Base-by-base conservation (phyloP, 92 coral and sea anemone genomes). In the Porites evermanni region DNA sequence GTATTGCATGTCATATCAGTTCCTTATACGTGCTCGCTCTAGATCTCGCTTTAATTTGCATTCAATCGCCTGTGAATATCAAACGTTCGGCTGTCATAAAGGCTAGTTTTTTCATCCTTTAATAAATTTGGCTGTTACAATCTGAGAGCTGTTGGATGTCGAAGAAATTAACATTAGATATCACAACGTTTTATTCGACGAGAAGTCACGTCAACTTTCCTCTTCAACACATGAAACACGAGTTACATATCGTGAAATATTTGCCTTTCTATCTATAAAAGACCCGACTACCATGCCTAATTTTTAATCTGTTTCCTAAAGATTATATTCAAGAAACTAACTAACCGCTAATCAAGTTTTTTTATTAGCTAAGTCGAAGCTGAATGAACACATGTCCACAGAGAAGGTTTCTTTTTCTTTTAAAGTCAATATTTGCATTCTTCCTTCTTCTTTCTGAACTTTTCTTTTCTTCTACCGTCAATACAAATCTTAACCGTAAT, bases 351-450 rank as follows among this genome's bases (percentile, higher is more conserved):
- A 79, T 79, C 67, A 51, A 14, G 84, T 47, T 66, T 66, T 79
- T 29, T 20, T 29, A 67, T 29, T 50, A 2, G 44, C 59, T 23
- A 14, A 67, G 6, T 67, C 56, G 9, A 38, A 66, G 67, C 50
- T 47, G 16, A 51, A 54, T 26, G 61, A 76, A 26, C 21, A 12
- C n/a, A 23, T 14, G 14, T 51, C 20, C 23, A 8, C 60, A n/a
- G 38, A 3, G 24, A 61, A 64, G 9, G 32, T n/a, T 38, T n/a
- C 21, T 80, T 29, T 56, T 68, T 12, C 9, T 68, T 68, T 32
- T 1, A 24, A 32, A 2, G n/a, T 53, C 65, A 81, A 81, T 70
- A 70, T 81, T 81, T 69, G 29, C 86, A 69, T 81, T 81, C 86
- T 61, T 26, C 56, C 64, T 81, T 59, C 60, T 11, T 4, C 56